phyloP scores from a whole-genome alignment of 2,113 vertebrate genomes.

The Emydura subglobosa region DNA sequence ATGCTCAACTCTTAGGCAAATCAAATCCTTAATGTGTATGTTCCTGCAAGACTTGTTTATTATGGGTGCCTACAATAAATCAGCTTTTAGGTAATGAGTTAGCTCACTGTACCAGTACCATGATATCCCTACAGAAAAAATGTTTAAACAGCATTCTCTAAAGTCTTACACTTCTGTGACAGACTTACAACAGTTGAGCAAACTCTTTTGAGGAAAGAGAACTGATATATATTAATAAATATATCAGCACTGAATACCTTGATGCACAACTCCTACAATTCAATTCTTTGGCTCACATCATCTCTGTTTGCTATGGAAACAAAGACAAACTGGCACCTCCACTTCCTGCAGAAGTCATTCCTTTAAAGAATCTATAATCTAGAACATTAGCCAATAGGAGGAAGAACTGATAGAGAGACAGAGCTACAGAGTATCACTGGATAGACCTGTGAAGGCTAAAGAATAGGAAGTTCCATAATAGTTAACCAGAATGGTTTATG shows the following conservation, averaged over 20 bases:
- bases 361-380: neutral
- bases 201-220: constrained; percentile 15
- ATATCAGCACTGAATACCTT: neutral
- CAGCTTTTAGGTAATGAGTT: constrained; percentile 51
- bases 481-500: neutral
- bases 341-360: neutral
- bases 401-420: neutral
- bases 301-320: neutral
- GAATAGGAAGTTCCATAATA: neutral
- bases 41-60: neutral
- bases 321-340: neutral
- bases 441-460: neutral
- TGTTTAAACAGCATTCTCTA: constrained; percentile 57
- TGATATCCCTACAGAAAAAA: constrained; percentile 64
- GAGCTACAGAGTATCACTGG: neutral
- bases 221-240: neutral
- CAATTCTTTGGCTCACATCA: neutral
- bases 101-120: constrained; percentile 43
- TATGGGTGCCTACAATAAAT: constrained; percentile 3
- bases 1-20: constrained; percentile 48
- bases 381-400: neutral
- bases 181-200: constrained; percentile 42
- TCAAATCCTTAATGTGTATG: constrained; percentile 46
- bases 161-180: neutral
- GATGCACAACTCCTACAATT: neutral